Percentiles rank a stretch among this genome's conserved stretches.
phyloP scores from a whole-genome alignment of 2,888 invertebrate genomes.

The Mactromeris polynyma region DNA sequence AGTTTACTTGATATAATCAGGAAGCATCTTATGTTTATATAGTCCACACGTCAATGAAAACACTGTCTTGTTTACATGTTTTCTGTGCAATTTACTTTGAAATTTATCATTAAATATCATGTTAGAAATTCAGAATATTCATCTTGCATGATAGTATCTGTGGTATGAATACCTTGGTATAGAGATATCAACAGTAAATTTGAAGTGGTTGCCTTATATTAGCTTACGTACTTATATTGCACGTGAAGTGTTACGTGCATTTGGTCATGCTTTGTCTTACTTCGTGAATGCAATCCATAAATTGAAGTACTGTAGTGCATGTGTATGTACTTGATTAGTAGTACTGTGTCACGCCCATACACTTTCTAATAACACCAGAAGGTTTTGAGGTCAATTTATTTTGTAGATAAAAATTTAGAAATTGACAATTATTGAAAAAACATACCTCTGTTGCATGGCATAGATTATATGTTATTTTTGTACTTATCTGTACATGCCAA shows the following conservation, averaged over 20 bases:
- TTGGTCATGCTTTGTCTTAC: background rate
- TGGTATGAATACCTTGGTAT: background rate
- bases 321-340: no score
- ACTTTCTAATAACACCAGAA: background rate
- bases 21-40: constrained; percentile 17
- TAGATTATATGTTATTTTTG: constrained; percentile 21
- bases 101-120: background rate
- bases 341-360: background rate
- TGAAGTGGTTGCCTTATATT: background rate
- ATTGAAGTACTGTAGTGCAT: background rate
- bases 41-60: background rate
- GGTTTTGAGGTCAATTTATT: constrained; percentile 20
- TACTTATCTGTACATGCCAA: constrained; percentile 38
- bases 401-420: background rate
- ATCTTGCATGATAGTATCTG: background rate
- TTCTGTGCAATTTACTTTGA: background rate
- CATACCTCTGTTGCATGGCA: constrained; percentile 32
- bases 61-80: background rate
- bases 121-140: background rate
- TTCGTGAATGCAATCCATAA: background rate
- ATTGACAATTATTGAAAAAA: background rate
- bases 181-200: background rate
- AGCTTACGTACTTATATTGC: background rate
- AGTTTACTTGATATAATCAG: constrained; percentile 23
- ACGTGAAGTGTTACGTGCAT: background rate